Evolutionary conservation across 53 echinoderm and acorn worm species (phyloP), one percentile per base, ranked within the genome.

Genomic region (Mesocentrotus franciscanus): DNA sequence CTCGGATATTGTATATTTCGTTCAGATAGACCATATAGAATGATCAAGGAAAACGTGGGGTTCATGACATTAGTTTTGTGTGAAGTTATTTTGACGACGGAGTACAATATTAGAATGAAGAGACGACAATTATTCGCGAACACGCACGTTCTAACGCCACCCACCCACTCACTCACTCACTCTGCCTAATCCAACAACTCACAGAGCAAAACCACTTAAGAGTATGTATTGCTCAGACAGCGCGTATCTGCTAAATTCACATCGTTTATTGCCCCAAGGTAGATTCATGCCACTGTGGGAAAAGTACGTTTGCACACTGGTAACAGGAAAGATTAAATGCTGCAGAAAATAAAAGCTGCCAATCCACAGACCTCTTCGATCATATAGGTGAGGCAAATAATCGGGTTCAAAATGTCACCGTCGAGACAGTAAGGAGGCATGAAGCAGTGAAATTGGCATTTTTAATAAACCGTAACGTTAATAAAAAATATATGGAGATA

Each of bases 241-340:
- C 13, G 12, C 13, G 56, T 87, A 42, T 58, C 58, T 87, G 10
- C 59, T 56, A 57, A 87, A 87, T 57, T 58, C 58, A 58, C 87
- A 10, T 58, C 87, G 27, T 87, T 56, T 81, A 57, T 87, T 27
- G 87, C 87, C 87, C 58, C 1, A 87, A 87, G 87, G n/a, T 87
- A 87, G 87, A 87, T 87, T 87, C n/a, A 56, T n/a, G 87, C 58
- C 87, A 59, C 87, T 57, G 57, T 35, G 2, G 42, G 42, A 57
- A 87, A 87, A 87, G 87, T 87, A 87, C 87, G 87, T 87, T 87
- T 58, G 58, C 57, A 57, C n/a, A 58, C 87, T 58, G 34, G 59
- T 58, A 87, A 87, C 56, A 87, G 57, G 87, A 26, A 8, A 57
- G 87, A 87, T 87, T 87, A 87, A 87, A 87, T 87, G 87, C 59